phyloP scores from a whole-genome alignment of 2,888 invertebrate species.

The Globia sparganii region DNA sequence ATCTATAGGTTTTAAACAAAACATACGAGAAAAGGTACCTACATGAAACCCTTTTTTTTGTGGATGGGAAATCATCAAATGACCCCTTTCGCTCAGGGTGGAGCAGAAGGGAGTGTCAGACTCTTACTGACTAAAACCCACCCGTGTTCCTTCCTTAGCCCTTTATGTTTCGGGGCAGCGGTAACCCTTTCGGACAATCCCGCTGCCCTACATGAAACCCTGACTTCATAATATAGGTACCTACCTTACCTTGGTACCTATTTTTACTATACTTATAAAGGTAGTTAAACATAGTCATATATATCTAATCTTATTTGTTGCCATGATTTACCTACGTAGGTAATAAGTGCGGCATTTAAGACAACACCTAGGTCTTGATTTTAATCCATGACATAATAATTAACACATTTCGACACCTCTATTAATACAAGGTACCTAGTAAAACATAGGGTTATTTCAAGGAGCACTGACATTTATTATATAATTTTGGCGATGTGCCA shows the following conservation, averaged over 20 bases:
- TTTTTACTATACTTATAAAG: no score
- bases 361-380: not conserved
- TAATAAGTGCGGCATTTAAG: not conserved
- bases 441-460: constrained; percentile 30
- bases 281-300: not conserved
- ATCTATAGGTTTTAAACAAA: not conserved
- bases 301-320: not conserved
- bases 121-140: no score
- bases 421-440: constrained; percentile 13
- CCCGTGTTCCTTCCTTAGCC: no score
- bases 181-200: no score
- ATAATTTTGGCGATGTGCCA: constrained; percentile 46
- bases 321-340: not conserved
- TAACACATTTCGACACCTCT: constrained; percentile 11
- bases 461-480: constrained; percentile 30
- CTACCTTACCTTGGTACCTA: not conserved
- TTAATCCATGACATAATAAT: constrained; percentile 11
- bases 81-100: no score
- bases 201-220: not conserved
- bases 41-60: no score
- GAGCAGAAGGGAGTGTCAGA: no score
- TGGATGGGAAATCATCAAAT: no score
- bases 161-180: no score
- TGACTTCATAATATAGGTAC: not conserved
- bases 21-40: not conserved